Evolutionary conservation across 2,113 vertebrate species (phyloP), one percentile per base, ranked within the genome.

Genomic region (Proteles cristata): DNA sequence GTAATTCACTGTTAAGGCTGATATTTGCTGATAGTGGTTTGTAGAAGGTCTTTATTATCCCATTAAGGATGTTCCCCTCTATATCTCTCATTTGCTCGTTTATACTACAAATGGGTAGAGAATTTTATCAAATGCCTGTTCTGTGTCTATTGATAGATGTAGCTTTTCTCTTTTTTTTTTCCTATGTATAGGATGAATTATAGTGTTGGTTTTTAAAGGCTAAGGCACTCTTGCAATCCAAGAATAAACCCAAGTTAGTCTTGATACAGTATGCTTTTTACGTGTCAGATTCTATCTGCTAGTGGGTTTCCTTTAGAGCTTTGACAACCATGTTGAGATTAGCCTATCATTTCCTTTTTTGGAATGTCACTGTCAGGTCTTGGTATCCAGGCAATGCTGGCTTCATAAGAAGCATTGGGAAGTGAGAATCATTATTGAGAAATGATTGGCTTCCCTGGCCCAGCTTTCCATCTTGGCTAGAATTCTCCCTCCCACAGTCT

Each of bases 101-200:
- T 79, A 33, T 58, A 17, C 69, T 92, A 86, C 33, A 89, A n/a
- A 63, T 66, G 25, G 15, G 2, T 83, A 1, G 28, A 39, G 14
- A 79, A 89, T 88, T 63, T 88, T 83, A 92, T 58, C 39, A 69
- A 69, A 74, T 65, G 77, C 21, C 53, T 92, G 92, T 92, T 88
- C 89, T 74, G 33, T 84, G 45, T 89, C 66, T 87, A n/a, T 53
- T 95, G 81, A 82, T 33, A 68, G 50, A 35, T 25, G 28, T 55
- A 25, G 21, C 28, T 74, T 95, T 55, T 68, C 79, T 71, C 65
- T n/a, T 87, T 79, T 77, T 68, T 77, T 82, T n/a, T 82, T 6
- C 86, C 12, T 96, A 11, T 66, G 45, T 35, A 26, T 48, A 8
- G 71, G 35, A 50, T 45, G 31, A 93, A 63, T 85, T 69, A 69